Percentiles rank a stretch among this genome's conserved stretches.
Evolutionary conservation across 2,888 invertebrate genomes (phyloP).

Genomic region (Drosophila leonis): DNA sequence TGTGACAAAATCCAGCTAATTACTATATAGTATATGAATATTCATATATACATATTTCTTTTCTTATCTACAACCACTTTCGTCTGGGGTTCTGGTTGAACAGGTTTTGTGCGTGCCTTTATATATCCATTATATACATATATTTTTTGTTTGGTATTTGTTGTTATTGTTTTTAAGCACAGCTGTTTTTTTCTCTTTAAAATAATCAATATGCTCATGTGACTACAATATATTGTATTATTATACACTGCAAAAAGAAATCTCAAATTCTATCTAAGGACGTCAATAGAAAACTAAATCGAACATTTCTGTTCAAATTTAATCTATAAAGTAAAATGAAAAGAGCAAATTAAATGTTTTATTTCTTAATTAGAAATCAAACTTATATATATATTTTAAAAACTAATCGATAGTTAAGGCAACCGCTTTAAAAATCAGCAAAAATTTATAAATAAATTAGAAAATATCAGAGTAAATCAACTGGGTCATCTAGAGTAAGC

Average conservation of each 20-base stretch:
- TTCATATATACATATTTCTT: conserved; percentile 9
- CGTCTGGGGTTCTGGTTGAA: conserved; percentile 50
- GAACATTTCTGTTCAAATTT: neutral
- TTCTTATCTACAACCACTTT: conserved; percentile 37
- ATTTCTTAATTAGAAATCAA: no score
- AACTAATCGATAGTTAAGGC: no score
- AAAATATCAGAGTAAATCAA: neutral
- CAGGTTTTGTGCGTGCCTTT: conserved; percentile 56
- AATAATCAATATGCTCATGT: conserved; percentile 18
- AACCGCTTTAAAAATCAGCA: neutral
- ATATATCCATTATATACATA: conserved; percentile 12
- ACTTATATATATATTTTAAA: no score
- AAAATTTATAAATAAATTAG: neutral
- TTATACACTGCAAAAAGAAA: neutral
- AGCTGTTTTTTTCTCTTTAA: conserved; percentile 36
- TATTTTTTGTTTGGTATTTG: conserved; percentile 8
- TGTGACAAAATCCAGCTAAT: conserved; percentile 36
- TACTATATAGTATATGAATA: neutral
- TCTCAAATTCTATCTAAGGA: neutral
- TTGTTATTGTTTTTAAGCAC: conserved; percentile 22
- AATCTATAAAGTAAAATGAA: neutral
- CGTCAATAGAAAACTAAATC: neutral
- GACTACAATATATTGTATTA: neutral
- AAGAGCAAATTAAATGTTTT: neutral
- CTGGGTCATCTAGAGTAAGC: neutral